Evolutionary conservation across 2,797 vertebrate genomes (phyloP).

Genomic region (Hoplostethus mediterraneus): DNA sequence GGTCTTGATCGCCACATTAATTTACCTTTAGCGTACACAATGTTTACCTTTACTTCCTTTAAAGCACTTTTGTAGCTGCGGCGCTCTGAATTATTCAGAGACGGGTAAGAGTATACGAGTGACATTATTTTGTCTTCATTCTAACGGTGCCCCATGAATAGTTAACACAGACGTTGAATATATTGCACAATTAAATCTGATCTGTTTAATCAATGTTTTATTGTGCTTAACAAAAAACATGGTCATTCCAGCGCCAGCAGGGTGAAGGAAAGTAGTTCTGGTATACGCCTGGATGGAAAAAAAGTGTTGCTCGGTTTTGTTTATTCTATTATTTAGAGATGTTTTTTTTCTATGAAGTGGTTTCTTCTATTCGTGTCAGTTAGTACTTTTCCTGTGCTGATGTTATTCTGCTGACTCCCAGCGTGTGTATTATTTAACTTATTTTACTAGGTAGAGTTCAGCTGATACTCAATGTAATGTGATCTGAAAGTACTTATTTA

Average conservation of each 20-base stretch:
- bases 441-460: neutral
- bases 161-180: constrained; percentile 51
- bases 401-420: constrained; percentile 5
- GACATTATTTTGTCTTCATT: constrained; percentile 50
- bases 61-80: constrained; percentile 35
- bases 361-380: neutral
- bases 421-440: constrained; percentile 4
- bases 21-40: constrained; percentile 42
- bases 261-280: neutral
- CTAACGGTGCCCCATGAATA: constrained; percentile 55
- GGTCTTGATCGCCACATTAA: constrained; percentile 57
- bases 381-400: constrained; percentile 6
- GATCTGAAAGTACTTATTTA: neutral
- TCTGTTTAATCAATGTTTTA: constrained; percentile 54
- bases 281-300: too few species aligned
- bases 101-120: constrained; percentile 31
- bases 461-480: neutral
- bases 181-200: constrained; percentile 34
- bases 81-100: constrained; percentile 71
- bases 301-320: neutral
- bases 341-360: neutral
- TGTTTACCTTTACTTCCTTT: constrained; percentile 56
- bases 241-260: neutral
- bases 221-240: constrained; percentile 11
- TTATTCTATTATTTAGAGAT: neutral